Conservation (phyloP, 37 sponge, comb jelly and placozoan genomes). For the Ianthella basta region DNA sequence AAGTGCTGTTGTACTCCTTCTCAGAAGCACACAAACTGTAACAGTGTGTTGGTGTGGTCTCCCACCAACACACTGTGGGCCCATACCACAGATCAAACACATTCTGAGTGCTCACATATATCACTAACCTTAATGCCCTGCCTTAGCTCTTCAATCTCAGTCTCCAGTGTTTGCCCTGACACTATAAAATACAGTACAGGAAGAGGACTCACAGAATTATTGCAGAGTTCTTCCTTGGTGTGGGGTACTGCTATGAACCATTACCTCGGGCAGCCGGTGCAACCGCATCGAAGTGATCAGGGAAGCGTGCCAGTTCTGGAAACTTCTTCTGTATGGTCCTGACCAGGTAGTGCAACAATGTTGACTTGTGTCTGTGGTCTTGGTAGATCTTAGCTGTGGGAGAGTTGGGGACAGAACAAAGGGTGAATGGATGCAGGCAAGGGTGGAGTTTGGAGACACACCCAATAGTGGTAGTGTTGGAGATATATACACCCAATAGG, state of each 20-base stretch:
- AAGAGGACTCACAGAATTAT: neutral
- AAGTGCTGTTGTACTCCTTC: too few relatives aligned
- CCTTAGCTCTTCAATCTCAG: constrained; percentile 67
- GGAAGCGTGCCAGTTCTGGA: constrained; percentile 54
- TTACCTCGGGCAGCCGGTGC: constrained; percentile 71
- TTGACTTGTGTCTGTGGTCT: constrained; percentile 72
- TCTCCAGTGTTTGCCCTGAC: constrained; percentile 76
- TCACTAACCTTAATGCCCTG: constrained; percentile 52
- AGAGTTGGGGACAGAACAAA: neutral
- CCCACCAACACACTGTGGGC: neutral
- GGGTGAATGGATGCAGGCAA: neutral
- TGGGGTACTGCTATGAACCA: neutral
- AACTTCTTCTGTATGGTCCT: constrained; percentile 68
- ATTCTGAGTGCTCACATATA: neutral
- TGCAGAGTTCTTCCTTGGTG: neutral
- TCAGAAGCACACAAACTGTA: too few relatives aligned
- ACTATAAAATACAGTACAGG: constrained; percentile 42
- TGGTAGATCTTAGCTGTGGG: constrained; percentile 58
- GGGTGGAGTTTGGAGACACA: too few relatives aligned
- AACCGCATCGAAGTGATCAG: constrained; percentile 45
- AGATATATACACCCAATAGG: too few relatives aligned
- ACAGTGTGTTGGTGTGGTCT: too few relatives aligned
- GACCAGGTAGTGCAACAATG: constrained; percentile 75
- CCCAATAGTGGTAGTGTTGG: too few relatives aligned
- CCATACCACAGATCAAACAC: neutral